A percentile compares a stretch with the other conserved stretches of the same genome.
These are phyloP conservation scores for Datnioides undecimradiatus DNA, from an alignment of 2,113 vertebrate species.

Conservation along the genomic window DNA sequence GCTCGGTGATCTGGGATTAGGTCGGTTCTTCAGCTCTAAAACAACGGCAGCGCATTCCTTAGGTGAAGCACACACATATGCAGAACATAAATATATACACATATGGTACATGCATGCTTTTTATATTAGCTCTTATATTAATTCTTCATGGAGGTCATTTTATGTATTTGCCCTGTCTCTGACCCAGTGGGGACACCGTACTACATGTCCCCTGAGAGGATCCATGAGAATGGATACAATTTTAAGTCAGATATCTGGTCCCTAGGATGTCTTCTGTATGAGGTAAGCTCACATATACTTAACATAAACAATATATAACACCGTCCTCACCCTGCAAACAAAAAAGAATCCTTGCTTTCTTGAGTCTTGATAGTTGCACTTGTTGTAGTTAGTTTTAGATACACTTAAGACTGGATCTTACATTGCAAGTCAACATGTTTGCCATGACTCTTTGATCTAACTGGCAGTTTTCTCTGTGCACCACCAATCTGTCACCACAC, in stretches of 20 bases:
- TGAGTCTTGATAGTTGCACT: no score
- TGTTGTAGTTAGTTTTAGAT: no score
- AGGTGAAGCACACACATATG: slow-evolving; percentile 79
- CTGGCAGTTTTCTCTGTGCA: no score
- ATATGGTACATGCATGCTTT: neutral
- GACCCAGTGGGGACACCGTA: slow-evolving; percentile 94
- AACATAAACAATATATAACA: no score
- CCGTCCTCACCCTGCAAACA: neutral
- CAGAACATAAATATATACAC: neutral
- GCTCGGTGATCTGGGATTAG: slow-evolving; percentile 94
- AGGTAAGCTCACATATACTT: slow-evolving; percentile 80
- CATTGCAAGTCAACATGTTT: no score
- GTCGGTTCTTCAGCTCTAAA: slow-evolving; percentile 96
- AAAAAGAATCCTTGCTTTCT: neutral
- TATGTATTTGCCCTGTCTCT: slow-evolving; percentile 5
- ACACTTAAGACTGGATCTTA: no score
- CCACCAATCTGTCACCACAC: no score
- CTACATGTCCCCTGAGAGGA: slow-evolving; percentile 97
- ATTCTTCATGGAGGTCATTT: neutral
- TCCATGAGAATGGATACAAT: slow-evolving; percentile 97
- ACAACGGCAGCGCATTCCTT: slow-evolving; percentile 96
- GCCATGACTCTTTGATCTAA: no score
- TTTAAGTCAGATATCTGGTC: slow-evolving; percentile 99
- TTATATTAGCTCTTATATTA: neutral
- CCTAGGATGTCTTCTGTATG: slow-evolving; percentile 94